Base-by-base conservation (phyloP, 2,797 vertebrate genomes). In the Fundulus diaphanus region DNA sequence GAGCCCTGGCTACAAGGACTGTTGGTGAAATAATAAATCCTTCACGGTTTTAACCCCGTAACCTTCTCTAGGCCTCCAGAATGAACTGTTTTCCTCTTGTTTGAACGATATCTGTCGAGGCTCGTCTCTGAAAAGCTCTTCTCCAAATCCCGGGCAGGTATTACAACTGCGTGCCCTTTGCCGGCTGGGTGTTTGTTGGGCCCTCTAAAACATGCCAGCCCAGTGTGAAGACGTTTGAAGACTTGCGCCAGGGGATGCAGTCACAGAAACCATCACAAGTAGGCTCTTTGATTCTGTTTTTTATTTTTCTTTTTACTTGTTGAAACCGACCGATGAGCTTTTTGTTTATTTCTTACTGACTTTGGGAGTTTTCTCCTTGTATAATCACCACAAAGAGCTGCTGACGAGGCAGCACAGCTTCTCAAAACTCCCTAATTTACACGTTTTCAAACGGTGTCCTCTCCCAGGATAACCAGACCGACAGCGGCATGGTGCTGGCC, bases 401-500 rank as follows among this genome's bases (percentile, higher is more conserved):
- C 48, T 24, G 18, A 67, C 16, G 33, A 9, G 0, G 37, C 70
- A 52, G 3, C 8, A 5, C 22, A 40, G 52, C 69, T 59, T 57
- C 40, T n/a, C 15, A 1, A n/a, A 72, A 52, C 7, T 37, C 8
- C 63, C 59, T n/a, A 11, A 72, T 74, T 82, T 46, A 74, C 61
- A 52, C 49, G 31, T 61, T 20, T 49, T 82, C 77, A 61, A 51
- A 71, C 70, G 83, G 51, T 82, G 79, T 92, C 82, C 91, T 69
- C 82, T 66, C 82, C n/a, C 94, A 99, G 98, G 98, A 99, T 85
- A 99, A 96, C 94, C 98, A 99, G 93, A 99, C 98, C 3, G 98
- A 99, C 96, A 99, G 98, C 79, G 98, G 98, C 77, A 99, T 99
- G 98, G 97, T 99, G 85, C 93, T 99, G 95, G 96, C 98, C 80